Evolutionary conservation across 2,888 invertebrate species (phyloP).

Genomic region (Xestia rhomboidea): DNA sequence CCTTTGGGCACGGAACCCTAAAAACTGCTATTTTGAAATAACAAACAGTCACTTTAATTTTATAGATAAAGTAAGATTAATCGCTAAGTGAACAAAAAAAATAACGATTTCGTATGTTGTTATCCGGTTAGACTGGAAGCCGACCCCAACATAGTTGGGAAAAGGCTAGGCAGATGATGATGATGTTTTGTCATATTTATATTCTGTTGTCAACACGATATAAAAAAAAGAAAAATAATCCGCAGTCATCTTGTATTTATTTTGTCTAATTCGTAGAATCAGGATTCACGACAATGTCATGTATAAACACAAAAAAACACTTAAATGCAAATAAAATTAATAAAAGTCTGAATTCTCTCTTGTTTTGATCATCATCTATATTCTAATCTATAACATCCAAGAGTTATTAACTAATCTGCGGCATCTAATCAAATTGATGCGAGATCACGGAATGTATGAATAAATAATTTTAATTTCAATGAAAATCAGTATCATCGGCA

Average conservation of each 20-base stretch:
- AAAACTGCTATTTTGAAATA: too few species aligned
- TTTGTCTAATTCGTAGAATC: not conserved
- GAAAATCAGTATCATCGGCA: conserved; percentile 30
- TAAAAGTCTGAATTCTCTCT: conserved; percentile 39
- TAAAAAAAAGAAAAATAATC: not conserved
- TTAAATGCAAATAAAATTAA: conserved; percentile 22
- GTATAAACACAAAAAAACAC: not conserved
- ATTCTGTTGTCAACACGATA: not conserved
- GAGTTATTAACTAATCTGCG: conserved; percentile 28
- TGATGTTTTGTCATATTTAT: not conserved
- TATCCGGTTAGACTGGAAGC: too few species aligned
- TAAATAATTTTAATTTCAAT: conserved; percentile 25
- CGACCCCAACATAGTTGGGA: too few species aligned
- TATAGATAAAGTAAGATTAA: not conserved
- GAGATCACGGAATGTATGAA: conserved; percentile 52
- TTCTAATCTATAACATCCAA: conserved; percentile 32
- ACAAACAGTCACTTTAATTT: not conserved
- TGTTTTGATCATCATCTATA: conserved; percentile 35
- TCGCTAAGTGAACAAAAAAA: not conserved
- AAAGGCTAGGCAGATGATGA: too few species aligned
- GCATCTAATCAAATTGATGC: conserved; percentile 43
- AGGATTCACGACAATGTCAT: not conserved
- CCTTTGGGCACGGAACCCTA: too few species aligned
- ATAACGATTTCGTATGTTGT: not conserved
- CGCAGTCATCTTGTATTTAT: not conserved